Evolutionary conservation across 2,113 vertebrate species (phyloP).

Genomic region (Cephalophus harveyi): DNA sequence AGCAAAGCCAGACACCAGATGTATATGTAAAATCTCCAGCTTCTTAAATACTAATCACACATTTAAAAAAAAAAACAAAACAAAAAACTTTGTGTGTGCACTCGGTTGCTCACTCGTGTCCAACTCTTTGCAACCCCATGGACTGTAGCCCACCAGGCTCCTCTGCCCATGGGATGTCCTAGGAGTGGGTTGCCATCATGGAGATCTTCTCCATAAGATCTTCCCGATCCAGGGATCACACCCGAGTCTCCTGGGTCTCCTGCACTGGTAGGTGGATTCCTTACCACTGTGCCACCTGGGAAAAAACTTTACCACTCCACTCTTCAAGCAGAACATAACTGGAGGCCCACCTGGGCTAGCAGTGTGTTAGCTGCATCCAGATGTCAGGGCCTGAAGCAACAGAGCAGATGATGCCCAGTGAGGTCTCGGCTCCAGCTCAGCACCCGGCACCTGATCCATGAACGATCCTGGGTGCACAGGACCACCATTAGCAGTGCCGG

Average conservation of each 20-base stretch:
- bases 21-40: neutral
- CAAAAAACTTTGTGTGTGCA: neutral
- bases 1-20: neutral
- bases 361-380: too few species aligned
- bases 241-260: neutral
- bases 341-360: neutral
- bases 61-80: neutral
- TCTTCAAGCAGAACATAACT: neutral
- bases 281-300: neutral
- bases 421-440: neutral
- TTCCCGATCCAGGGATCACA: neutral
- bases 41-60: neutral
- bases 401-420: neutral
- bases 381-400: neutral
- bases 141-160: neutral
- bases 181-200: neutral
- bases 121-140: neutral
- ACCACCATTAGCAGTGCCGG: neutral
- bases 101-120: fast-evolving
- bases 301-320: neutral
- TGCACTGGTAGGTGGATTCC: neutral
- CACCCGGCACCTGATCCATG: neutral
- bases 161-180: neutral
- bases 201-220: neutral
- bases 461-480: neutral